phyloP scores from a whole-genome alignment of 2,113 vertebrate genomes.

The Pedionomus torquatus region DNA sequence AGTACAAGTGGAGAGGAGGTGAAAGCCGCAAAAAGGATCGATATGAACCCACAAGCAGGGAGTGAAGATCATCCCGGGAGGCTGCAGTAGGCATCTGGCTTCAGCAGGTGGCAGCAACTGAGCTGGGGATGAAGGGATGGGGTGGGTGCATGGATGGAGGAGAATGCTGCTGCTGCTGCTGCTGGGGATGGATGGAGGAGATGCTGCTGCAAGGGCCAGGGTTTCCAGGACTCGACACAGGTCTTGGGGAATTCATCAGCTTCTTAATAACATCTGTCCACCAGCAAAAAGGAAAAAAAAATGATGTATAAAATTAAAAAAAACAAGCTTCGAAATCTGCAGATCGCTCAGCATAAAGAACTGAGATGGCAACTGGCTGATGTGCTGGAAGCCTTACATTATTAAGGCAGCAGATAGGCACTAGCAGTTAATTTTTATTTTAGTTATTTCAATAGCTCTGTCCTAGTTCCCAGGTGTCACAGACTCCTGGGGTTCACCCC shows the following conservation, averaged over 20 bases:
- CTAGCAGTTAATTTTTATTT: not conserved
- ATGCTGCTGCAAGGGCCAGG: too few relatives aligned
- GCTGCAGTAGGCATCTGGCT: not conserved
- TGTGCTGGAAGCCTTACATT: not conserved
- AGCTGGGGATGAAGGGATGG: not conserved
- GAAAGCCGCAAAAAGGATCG: not conserved
- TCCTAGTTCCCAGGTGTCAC: not conserved
- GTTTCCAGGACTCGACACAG: not conserved
- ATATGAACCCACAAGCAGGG: fast-evolving
- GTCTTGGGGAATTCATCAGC: not conserved
- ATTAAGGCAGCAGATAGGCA: not conserved
- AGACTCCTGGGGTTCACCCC: not conserved
- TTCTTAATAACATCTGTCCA: not conserved
- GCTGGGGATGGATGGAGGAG: not conserved
- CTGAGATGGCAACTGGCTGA: not conserved
- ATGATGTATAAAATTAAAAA: not conserved
- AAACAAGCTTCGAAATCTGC: not conserved
- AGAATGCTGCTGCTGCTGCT: not conserved
- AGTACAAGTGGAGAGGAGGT: not conserved
- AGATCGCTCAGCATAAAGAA: not conserved
- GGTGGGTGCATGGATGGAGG: not conserved
- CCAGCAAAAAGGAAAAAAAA: not conserved
- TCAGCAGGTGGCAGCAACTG: slow-evolving; percentile 65
- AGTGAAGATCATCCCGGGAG: not conserved
- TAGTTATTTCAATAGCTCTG: not conserved